phyloP scores from a whole-genome alignment of 2,113 vertebrate species.

The Fukomys damarensis region DNA sequence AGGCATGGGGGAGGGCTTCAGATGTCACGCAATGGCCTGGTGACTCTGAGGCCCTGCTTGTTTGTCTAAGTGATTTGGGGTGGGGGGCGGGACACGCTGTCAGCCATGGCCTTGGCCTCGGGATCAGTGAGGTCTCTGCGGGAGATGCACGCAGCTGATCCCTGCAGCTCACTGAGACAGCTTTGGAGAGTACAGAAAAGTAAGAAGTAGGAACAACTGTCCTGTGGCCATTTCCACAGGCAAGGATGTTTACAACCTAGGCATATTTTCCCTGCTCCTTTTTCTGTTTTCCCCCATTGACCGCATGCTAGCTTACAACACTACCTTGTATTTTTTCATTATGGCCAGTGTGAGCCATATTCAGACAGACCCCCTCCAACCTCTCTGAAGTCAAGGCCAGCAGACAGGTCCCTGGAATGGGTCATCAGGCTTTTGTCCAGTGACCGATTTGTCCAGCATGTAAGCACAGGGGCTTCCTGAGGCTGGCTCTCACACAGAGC shows the following conservation, averaged over 20 bases:
- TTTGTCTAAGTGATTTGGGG: neutral
- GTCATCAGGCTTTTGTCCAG: neutral
- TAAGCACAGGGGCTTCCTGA: neutral
- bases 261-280: neutral
- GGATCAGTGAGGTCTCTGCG: neutral
- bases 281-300: neutral
- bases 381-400: neutral
- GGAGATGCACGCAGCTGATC: neutral
- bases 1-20: neutral
- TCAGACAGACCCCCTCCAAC: neutral
- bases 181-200: neutral
- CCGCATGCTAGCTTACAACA: neutral
- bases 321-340: neutral
- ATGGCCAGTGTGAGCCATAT: neutral
- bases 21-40: neutral
- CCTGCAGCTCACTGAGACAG: neutral
- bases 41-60: neutral
- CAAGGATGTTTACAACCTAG: neutral
- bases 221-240: neutral
- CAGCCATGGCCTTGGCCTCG: neutral
- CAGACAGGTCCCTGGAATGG: neutral
- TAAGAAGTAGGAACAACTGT: neutral
- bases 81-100: neutral
- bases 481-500: neutral
- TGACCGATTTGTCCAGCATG: neutral